phyloP scores from a whole-genome alignment of 2,888 invertebrate genomes.

The Petrolisthes cinctipes region DNA sequence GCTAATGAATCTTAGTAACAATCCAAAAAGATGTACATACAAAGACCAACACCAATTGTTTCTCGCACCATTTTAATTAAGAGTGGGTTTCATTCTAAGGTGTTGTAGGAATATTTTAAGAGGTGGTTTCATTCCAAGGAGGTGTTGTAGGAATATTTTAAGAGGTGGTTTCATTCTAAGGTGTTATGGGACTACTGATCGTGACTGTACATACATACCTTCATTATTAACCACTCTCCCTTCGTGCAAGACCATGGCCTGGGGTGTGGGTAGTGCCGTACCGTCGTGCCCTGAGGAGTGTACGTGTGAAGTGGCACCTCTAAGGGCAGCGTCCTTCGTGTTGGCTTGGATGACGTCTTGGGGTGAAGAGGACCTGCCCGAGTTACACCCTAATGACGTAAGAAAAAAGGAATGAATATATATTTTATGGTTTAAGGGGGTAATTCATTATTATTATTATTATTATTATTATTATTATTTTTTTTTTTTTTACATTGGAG shows the following conservation, averaged over 20 bases:
- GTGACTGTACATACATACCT: constrained; percentile 21
- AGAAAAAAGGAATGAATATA: too few relatives aligned
- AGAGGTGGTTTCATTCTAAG: too few relatives aligned
- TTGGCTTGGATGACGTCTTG: constrained; percentile 64
- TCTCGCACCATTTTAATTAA: too few relatives aligned
- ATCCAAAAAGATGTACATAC: too few relatives aligned
- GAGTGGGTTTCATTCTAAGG: too few relatives aligned
- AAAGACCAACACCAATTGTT: too few relatives aligned
- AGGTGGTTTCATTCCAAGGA: too few relatives aligned
- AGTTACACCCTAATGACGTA: constrained; percentile 44
- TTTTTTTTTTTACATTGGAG: not conserved
- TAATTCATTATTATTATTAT: not conserved
- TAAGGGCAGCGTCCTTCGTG: constrained; percentile 58
- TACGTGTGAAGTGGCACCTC: constrained; percentile 51
- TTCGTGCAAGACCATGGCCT: not conserved
- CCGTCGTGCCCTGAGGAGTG: constrained; percentile 48
- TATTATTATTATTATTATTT: not conserved
- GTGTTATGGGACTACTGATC: too few relatives aligned
- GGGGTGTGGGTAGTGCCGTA: not conserved
- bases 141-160: too few relatives aligned
- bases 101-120: too few relatives aligned
- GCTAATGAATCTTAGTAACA: too few relatives aligned
- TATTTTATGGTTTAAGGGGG: not conserved
- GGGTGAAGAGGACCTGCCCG: constrained; percentile 61
- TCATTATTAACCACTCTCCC: too few relatives aligned